Percentiles rank a stretch among this genome's conserved stretches.
Evolutionary conservation across 2,797 vertebrate genomes (phyloP).

Genomic region (Apogon hyalosoma): DNA sequence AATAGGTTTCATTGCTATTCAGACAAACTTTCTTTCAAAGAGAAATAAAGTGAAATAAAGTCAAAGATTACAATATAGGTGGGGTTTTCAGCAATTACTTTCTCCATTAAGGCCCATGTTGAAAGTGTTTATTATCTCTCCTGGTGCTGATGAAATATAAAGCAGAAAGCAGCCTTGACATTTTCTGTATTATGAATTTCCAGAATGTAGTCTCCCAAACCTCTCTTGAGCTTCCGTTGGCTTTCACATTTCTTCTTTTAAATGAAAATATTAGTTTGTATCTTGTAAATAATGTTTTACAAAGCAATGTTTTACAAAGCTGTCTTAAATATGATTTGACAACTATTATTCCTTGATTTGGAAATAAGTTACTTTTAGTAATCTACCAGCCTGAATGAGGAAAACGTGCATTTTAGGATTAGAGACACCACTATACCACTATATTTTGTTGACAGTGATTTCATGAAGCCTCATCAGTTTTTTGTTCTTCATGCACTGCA

Average conservation of each 20-base stretch:
- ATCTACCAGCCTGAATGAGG: too few relatives aligned
- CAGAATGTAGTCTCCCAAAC: background rate
- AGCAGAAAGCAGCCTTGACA: slow-evolving; percentile 24
- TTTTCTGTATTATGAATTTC: slow-evolving; percentile 31
- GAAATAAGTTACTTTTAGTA: too few relatives aligned
- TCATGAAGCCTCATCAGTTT: too few relatives aligned
- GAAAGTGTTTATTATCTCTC: slow-evolving; percentile 43
- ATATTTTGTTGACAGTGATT: too few relatives aligned
- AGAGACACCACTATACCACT: background rate
- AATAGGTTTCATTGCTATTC: slow-evolving; percentile 43
- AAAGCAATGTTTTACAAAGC: slow-evolving; percentile 13
- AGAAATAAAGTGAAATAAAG: slow-evolving; percentile 29
- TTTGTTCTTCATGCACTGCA: too few relatives aligned
- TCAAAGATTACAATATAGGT: slow-evolving; percentile 34
- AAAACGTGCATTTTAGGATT: background rate
- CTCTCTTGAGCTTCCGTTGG: slow-evolving; percentile 4
- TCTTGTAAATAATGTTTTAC: background rate
- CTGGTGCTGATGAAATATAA: slow-evolving; percentile 28
- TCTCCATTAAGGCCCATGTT: slow-evolving; percentile 37
- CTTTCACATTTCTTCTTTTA: slow-evolving; percentile 1
- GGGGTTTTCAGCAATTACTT: slow-evolving; percentile 42
- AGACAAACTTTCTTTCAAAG: slow-evolving; percentile 32
- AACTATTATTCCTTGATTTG: background rate
- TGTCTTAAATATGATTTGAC: background rate
- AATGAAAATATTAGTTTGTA: slow-evolving; percentile 9